Evolutionary conservation across 64 coral and sea anemone species (phyloP), one percentile per base, ranked within the genome.

Genomic region (Catalaphyllia jardinei): DNA sequence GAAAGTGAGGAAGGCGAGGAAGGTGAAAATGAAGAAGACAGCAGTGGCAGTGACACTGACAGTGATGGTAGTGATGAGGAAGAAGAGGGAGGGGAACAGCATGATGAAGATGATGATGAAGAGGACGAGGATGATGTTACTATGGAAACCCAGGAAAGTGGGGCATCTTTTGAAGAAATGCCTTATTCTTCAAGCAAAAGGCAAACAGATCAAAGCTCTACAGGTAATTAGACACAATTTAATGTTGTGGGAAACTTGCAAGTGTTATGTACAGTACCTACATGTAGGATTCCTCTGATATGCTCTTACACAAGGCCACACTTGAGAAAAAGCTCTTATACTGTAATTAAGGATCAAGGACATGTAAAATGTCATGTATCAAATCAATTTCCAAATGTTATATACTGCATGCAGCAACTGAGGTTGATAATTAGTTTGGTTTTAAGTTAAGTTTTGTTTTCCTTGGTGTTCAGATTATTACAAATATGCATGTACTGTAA

Each of bases 71-170:
- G 73, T 18, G 87, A 79, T 88, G 97, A 93, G 62, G 93, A 89
- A n/a, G 91, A 92, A 22, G 88, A 87, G 75, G 83, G 75, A 11
- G 75, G 78, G 72, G 88, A 79, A 63, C 87, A 65, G 38, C 86
- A 54, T 52, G 94, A 93, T 42, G 88, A 99, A 28, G 94, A 93
- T 64, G 96, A 90, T 2, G 96, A 89, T 22, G 93, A 87, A 17
- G 93, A 90, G n/a, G 94, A 90, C 89, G 96, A 87, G 60, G 93
- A 92, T 87, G 96, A 89, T 35, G 92, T 94, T 30, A 51, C 71
- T 55, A 87, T 91, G 33, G 93, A 93, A 60, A 73, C 22, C 49
- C 79, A 92, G 72, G 89, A 94, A 51, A 91, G 94, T 80, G 87
- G 85, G 50, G 82, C 78, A 28, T 86, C 86, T 74, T 91, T 93